A percentile compares a stretch with the other conserved stretches of the same genome.
phyloP scores from a whole-genome alignment of 2,888 invertebrate genomes.

The Autographa gamma region DNA sequence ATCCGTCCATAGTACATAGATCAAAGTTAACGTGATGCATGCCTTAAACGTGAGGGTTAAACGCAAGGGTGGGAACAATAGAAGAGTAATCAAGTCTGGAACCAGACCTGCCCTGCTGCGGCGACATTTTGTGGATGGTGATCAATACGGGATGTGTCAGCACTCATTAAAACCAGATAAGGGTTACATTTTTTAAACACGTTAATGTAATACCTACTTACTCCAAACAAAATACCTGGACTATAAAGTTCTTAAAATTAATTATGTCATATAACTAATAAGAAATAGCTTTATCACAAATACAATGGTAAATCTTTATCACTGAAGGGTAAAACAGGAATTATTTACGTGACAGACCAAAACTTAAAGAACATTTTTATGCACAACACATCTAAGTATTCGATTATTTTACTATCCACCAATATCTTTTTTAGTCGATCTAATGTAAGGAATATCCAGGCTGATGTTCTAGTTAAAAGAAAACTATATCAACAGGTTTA shows the following conservation, averaged over 20 bases:
- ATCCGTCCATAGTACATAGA: not conserved
- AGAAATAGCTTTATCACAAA: too few species aligned
- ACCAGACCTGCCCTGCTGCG: constrained; percentile 13
- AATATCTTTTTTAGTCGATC: not conserved
- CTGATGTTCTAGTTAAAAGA: not conserved
- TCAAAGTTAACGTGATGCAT: not conserved
- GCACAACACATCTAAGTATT: too few species aligned
- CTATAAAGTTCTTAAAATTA: too few species aligned
- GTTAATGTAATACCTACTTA: too few species aligned
- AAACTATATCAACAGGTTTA: not conserved
- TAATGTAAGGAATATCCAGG: not conserved
- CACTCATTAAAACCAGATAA: constrained; percentile 19
- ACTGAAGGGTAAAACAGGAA: too few species aligned
- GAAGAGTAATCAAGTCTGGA: constrained; percentile 36
- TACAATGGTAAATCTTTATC: too few species aligned
- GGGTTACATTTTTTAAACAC: not conserved
- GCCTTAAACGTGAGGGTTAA: constrained; percentile 16
- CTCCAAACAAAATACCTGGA: too few species aligned
- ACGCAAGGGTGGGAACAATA: constrained; percentile 28
- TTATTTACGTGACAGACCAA: too few species aligned
- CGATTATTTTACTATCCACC: not conserved
- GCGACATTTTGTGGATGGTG: constrained; percentile 6
- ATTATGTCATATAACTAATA: too few species aligned
- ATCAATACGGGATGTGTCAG: constrained; percentile 21
- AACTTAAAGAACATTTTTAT: too few species aligned